Base-by-base conservation (phyloP, 2,888 invertebrate genomes). In the Stratiomys singularior region DNA sequence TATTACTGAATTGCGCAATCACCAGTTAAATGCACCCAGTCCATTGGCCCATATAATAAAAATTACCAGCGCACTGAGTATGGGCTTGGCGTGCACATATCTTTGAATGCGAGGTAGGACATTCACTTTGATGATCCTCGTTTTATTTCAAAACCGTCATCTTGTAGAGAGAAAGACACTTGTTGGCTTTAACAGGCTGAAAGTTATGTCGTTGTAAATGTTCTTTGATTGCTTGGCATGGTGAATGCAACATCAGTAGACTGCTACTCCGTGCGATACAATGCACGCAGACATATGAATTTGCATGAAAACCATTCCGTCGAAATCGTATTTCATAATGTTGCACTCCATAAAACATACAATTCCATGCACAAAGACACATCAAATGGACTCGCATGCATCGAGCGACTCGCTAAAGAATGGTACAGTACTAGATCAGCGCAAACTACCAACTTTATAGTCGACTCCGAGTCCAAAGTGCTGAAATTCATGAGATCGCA, bases 241-340 rank as follows among this genome's bases (percentile, higher is more conserved):
- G 37, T 37, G 37, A 37, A 37, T 52, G 18, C 52, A 13, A 52
- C 7, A n/a, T 52, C 52, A 18, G 15, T 13, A 52, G 4, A 3
- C 37, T 37, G 37, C 37, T 23, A 15, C 1, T 25, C 23, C 23
- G 13, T 13, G 21, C 25, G 7, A n/a, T 18, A 7, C 5, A 13
- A 60, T 15, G 13, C 4, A 69, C 46, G 69, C 15, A 69, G 30
- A 4, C 25, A 47, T 15, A 47, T 23, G 21, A 69, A 47, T 25
- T 21, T 46, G 25, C 25, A 25, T 46, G 11, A 69, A 46, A 69
- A 69, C 47, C 25, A 1, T 47, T 47, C 13, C 69, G 46, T 64
- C 25, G 69, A 69, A 25, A 47, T n/a, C 23, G 47, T 47, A 69
- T 69, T 69, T 69, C 69, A 69, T 69, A 69, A 69, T 18, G 46